Evolutionary conservation across 2,113 vertebrate species (phyloP).

Genomic region (Ascaphus truei): DNA sequence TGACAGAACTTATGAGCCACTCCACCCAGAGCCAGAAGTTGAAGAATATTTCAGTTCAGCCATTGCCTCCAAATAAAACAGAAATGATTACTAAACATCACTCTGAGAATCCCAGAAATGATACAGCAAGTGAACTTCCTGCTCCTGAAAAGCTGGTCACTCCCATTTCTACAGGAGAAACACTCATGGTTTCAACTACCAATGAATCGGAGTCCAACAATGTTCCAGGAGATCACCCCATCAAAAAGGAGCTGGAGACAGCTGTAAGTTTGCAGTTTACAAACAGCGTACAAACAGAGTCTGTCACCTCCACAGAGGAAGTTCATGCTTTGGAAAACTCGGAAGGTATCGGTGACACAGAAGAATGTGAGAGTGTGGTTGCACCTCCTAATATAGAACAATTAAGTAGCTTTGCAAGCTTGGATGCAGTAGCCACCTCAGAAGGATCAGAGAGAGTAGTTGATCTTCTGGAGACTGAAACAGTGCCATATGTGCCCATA

Average conservation of each 20-base stretch:
- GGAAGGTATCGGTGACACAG: neutral
- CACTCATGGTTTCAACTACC: neutral
- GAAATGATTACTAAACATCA: slow-evolving; percentile 25
- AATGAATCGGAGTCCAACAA: neutral
- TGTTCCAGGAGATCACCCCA: neutral
- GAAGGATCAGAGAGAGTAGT: neutral
- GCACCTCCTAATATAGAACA: neutral
- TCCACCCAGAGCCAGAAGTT: slow-evolving; percentile 40
- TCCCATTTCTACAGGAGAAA: neutral
- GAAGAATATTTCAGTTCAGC: slow-evolving; percentile 36
- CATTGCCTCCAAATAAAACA: slow-evolving; percentile 13
- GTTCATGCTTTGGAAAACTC: neutral
- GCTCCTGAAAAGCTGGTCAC: slow-evolving; percentile 7
- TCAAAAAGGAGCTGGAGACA: neutral
- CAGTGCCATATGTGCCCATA: neutral
- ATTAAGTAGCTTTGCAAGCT: neutral
- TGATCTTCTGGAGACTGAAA: neutral
- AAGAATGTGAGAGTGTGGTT: neutral
- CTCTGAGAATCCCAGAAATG: slow-evolving; percentile 19
- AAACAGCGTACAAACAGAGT: too few species aligned
- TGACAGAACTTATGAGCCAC: slow-evolving; percentile 66
- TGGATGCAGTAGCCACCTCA: neutral
- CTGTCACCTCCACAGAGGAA: neutral
- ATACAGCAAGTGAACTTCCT: neutral
- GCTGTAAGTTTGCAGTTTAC: neutral